Base-by-base conservation (phyloP, 2,888 invertebrate species). In the Eilema depressum region DNA sequence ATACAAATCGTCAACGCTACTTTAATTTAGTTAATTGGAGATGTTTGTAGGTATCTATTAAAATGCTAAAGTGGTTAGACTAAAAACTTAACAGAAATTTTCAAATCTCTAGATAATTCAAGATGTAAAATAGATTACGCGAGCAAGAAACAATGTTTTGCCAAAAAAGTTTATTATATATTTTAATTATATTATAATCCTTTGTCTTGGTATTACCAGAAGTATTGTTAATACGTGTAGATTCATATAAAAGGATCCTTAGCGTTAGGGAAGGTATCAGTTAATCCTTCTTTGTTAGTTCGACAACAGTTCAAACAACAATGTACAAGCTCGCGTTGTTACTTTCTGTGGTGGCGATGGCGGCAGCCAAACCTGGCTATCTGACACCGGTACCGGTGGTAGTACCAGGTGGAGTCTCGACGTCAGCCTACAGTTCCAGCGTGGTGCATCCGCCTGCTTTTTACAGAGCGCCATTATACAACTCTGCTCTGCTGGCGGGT, bases 281-380 rank as follows among this genome's bases (percentile, higher is more conserved):
- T 94, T 89, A 88, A 90, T 91, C 88, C 88, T 81, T 84, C 76
- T 86, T 86, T 80, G 83, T 87, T 86, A 88, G 85, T 84, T 86
- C 86, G 83, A 83, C 80, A 85, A 88, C 84, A 84, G 92, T 92
- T 90, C 91, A 93, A 91, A 93, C 91, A 93, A 94, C 86, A 85
- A 95, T 95, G 95, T 92, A 84, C 87, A 95, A 94, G 88, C 88
- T 95, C 95, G 96, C 96, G 95, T 96, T 96, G 90, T 96, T 96
- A 95, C 96, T 96, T 88, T 96, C 96, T 86, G 91, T 96, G 75
- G 89, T 96, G 86, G 96, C 96, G 85, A 83, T 96, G 87, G 96
- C 94, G 77, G 95, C 92, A 76, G 96, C 96, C 87, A 95, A 93
- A 86, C 95, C 95, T 20, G 71, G 88, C 61, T 65, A 87, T 56